Evolutionary conservation across 2,888 invertebrate species (phyloP), one percentile per base, ranked within the genome.

Genomic region (Drosophila meridiana): DNA sequence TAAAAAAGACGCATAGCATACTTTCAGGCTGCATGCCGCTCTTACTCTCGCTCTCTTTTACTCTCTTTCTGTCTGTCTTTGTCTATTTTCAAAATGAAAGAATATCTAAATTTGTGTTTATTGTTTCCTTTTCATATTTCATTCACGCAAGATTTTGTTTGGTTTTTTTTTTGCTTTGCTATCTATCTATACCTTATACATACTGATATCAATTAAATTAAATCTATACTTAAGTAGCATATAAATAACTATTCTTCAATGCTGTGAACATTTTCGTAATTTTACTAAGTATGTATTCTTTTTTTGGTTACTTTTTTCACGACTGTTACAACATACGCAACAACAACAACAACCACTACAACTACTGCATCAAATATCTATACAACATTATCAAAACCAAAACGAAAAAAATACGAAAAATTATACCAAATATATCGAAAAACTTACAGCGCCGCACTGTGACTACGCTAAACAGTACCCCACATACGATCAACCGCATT

Each of bases 401-500:
- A 66, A 67, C 74, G 63, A 45, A 73, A 71, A 55, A 52, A 59
- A 62, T 69, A 74, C 63, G 61, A 73, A 74, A 73, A 66, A 63
- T 63, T 72, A 64, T 66, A 69, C 74, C 73, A 74, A 79, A 76
- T 83, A 69, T 69, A 80, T 80, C 78, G 67, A 83, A 90, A 90
- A 92, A 91, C 91, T 93, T 93, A 92, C 93, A 93, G 93, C 93
- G 93, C 92, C 93, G 93, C 92, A 92, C 93, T 91, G 93, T 93
- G 93, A 92, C 93, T 92, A 93, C 93, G 92, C 92, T 93, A 92
- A 93, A 93, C 92, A 93, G 92, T 93, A 91, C 89, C 92, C 93
- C 93, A 93, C 93, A 93, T 93, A 92, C 93, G 93, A 92, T 93
- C 93, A 93, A 93, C 93, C 93, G 93, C 92, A 93, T 93, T 92